Base-by-base conservation (phyloP, 1,140 invertebrate genomes). In the Lepidurus packardi region DNA sequence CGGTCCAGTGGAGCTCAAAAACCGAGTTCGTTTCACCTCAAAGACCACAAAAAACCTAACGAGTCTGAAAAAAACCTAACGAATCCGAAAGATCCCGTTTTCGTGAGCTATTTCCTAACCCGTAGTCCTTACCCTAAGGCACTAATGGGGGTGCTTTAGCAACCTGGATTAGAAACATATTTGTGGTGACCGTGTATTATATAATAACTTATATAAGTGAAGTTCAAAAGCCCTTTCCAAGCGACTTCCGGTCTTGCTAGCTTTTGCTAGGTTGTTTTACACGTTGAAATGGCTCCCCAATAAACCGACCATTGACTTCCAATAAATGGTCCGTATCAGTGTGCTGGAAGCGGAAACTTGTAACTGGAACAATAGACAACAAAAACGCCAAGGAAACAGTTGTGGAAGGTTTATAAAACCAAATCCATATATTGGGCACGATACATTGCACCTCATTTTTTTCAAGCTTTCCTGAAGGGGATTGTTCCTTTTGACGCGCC, bases 241-340 rank as follows among this genome's bases (percentile, higher is more conserved):
- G 53, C 53, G 21, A 11, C 53, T 65, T 65, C 53, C 53, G 53
- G 53, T 65, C 25, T 65, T 13, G 47, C n/a, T 13, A n/a, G 47
- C 47, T 4, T 9, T 65, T 16, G 4, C 6, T 21, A 21, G 53
- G 8, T 65, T 65, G 53, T 65, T 65, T 65, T n/a, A 65, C 53
- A 21, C 9, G n/a, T 65, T 7, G 16, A 65, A 65, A 65, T 65
- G 21, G 53, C 53, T 65, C 53, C 16, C 53, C 4, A n/a, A 65
- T 65, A 65, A 65, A 65, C 53, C 53, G 53, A 65, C 53, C 53
- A 65, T 65, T 65, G 53, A 65, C 53, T 65, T 65, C 53, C 13
- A 65, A 65, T 65, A 65, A 65, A 65, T 65, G 53, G 53, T 65
- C 53, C 16, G 53, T 65, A 65, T 65, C 53, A n/a, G 13, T 65